These are phyloP conservation scores for Leucophenga montana DNA, from an alignment of 2,888 invertebrate species.

Conservation along the genomic window DNA sequence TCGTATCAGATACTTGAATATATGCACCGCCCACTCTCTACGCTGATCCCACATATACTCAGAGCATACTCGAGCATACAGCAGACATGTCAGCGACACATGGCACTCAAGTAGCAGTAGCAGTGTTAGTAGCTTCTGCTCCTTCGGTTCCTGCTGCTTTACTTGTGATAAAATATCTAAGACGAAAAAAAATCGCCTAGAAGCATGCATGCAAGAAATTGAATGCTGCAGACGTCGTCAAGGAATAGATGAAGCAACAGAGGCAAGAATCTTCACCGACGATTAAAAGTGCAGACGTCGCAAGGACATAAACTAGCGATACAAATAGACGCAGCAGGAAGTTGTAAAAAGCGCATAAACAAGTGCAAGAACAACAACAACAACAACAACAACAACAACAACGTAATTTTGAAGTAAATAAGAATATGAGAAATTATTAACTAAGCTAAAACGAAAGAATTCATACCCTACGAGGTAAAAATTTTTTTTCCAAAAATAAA, in stretches of 20 bases:
- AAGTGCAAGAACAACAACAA: constrained; percentile 32
- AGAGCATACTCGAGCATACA: constrained; percentile 44
- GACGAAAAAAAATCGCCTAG: not conserved
- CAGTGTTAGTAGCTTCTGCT: constrained; percentile 23
- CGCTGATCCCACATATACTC: constrained; percentile 8
- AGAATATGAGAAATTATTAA: too few species aligned
- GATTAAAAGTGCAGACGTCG: constrained; percentile 60
- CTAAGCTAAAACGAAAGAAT: too few species aligned
- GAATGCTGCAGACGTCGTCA: constrained; percentile 48
- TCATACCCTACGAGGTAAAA: too few species aligned
- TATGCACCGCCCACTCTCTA: not conserved
- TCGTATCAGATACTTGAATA: not conserved
- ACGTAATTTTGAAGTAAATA: constrained; percentile 32
- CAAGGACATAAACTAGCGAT: constrained; percentile 53
- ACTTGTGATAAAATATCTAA: not conserved
- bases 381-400: constrained; percentile 45
- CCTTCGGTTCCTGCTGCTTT: constrained; percentile 2
- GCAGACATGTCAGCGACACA: constrained; percentile 59
- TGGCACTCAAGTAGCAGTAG: constrained; percentile 34
- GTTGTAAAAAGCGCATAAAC: constrained; percentile 48
- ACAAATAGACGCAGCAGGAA: constrained; percentile 44
- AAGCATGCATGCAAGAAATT: constrained; percentile 40
- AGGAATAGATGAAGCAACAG: constrained; percentile 32
- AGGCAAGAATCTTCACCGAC: constrained; percentile 34
- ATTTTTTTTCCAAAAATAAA: not conserved